Percentiles rank a stretch among this genome's conserved stretches.
Evolutionary conservation across 2,113 vertebrate species (phyloP).

Genomic region (Galeopterus variegatus): DNA sequence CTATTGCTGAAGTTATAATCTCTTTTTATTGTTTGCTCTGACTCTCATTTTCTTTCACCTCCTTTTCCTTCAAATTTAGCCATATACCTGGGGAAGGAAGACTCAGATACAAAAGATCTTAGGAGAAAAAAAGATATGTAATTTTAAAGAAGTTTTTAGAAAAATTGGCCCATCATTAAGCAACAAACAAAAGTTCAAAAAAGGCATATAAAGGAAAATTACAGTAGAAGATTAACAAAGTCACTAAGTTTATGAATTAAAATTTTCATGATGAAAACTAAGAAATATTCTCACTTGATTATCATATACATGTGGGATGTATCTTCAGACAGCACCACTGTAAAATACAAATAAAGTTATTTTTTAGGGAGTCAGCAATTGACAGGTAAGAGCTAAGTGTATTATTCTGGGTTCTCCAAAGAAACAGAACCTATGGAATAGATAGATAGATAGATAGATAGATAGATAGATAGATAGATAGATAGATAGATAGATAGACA

Average conservation of each 20-base stretch:
- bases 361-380: neutral
- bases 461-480: neutral
- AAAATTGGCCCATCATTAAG: neutral
- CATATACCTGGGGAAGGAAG: neutral
- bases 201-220: neutral
- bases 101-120: neutral
- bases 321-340: neutral
- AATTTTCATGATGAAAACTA: neutral
- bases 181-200: neutral
- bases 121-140: neutral
- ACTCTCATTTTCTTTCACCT: neutral
- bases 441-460: neutral
- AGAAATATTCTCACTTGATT: neutral
- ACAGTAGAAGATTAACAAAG: neutral
- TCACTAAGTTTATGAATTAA: neutral
- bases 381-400: neutral
- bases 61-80: neutral
- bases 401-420: neutral
- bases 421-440: neutral
- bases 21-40: neutral
- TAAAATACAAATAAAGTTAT: neutral
- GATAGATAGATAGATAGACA: neutral
- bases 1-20: neutral
- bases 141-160: neutral
- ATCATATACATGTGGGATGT: neutral